These are phyloP conservation scores for Cecropterus lyciades DNA, from an alignment of 1,140 invertebrate genomes.

Conservation along the genomic window DNA sequence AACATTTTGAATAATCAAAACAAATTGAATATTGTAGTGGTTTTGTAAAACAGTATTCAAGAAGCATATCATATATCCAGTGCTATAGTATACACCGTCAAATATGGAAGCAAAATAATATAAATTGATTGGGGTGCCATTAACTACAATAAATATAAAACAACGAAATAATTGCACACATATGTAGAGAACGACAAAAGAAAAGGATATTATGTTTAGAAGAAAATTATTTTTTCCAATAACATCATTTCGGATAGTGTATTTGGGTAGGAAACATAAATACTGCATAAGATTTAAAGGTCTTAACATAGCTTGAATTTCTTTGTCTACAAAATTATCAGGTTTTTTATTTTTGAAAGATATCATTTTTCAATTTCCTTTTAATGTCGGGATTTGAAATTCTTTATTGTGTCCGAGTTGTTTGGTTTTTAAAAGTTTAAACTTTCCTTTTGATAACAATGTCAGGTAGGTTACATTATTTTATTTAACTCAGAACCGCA, in stretches of 20 bases:
- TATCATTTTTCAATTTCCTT: no score
- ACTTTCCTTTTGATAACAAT: no score
- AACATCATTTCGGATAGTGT: neutral
- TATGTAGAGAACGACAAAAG: neutral
- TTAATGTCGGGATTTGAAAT: no score
- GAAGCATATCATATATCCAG: neutral
- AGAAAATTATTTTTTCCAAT: neutral
- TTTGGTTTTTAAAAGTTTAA: no score
- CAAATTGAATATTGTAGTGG: slow-evolving; percentile 9
- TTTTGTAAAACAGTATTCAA: slow-evolving; percentile 4
- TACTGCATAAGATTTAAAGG: neutral
- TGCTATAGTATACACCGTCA: slow-evolving; percentile 19
- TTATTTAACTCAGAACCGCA: no score
- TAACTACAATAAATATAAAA: neutral
- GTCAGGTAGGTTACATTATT: no score
- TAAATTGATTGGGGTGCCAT: neutral
- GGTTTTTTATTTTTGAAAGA: no score
- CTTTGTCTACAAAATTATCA: no score
- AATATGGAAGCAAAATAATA: neutral
- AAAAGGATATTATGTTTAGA: neutral
- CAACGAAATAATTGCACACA: neutral
- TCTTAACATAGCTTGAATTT: no score
- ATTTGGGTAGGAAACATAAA: no score
- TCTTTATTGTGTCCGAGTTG: no score
- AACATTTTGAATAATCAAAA: slow-evolving; percentile 32